Evolutionary conservation across 2,888 invertebrate species (phyloP).

Genomic region (Andrena chrysosceles): DNA sequence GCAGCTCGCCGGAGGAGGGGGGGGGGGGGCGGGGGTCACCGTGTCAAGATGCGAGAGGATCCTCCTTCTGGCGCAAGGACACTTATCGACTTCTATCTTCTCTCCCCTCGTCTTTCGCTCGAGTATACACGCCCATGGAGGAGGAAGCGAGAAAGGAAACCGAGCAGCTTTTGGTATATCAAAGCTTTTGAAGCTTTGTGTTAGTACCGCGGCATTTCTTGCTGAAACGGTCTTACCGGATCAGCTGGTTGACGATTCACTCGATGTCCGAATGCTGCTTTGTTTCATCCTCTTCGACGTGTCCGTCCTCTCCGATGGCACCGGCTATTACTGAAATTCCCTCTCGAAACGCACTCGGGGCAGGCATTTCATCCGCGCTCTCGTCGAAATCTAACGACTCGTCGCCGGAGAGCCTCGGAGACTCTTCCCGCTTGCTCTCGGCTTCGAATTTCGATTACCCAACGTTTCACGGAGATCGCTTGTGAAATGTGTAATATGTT

Average conservation of each 20-base stretch:
- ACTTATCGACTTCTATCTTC: slow-evolving; percentile 74
- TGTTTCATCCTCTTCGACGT: slow-evolving; percentile 6
- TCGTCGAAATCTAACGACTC: no score
- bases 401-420: no score
- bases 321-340: no score
- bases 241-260: slow-evolving; percentile 64
- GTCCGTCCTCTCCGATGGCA: no score
- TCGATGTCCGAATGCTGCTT: slow-evolving; percentile 32
- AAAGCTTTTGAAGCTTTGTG: slow-evolving; percentile 58
- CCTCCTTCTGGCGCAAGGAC: slow-evolving; percentile 75
- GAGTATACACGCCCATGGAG: slow-evolving; percentile 64
- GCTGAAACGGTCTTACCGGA: slow-evolving; percentile 47
- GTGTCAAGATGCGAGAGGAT: slow-evolving; percentile 78
- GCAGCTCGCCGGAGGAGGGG: slow-evolving; percentile 63
- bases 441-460: no score
- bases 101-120: slow-evolving; percentile 52
- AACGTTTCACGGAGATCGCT: no score
- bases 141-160: neutral
- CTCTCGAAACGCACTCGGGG: no score
- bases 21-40: slow-evolving; percentile 74
- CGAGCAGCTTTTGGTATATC: slow-evolving; percentile 66
- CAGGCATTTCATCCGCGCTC: no score
- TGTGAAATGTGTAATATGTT: no score
- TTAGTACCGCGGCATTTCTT: slow-evolving; percentile 53
- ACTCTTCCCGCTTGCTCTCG: no score